Percentiles rank a stretch among this genome's conserved stretches.
Evolutionary conservation across 2,113 vertebrate genomes (phyloP).

Genomic region (Mystacornis crossleyi): DNA sequence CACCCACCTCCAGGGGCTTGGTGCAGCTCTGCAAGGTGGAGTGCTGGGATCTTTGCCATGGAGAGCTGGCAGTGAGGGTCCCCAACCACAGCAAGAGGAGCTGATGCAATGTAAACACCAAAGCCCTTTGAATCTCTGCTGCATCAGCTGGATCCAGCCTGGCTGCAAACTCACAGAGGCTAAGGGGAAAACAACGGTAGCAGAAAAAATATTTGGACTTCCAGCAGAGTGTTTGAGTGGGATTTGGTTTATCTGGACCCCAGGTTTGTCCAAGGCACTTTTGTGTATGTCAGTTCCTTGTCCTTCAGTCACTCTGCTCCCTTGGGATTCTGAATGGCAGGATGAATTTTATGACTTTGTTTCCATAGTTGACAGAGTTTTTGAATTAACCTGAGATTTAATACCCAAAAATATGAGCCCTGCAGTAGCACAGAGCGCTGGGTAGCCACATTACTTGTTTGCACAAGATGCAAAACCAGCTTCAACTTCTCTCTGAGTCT

Average conservation of each 20-base stretch:
- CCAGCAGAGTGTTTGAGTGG: background rate
- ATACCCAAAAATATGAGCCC: background rate
- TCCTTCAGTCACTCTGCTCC: background rate
- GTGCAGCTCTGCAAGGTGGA: background rate
- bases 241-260: background rate
- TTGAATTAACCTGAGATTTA: background rate
- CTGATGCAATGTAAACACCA: background rate
- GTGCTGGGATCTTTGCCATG: background rate
- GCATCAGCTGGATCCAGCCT: background rate
- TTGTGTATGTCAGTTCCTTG: background rate
- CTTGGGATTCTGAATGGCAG: background rate
- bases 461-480: background rate
- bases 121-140: background rate
- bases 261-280: background rate
- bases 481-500: background rate
- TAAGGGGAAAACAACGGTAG: fast-evolving
- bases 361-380: background rate
- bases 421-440: background rate
- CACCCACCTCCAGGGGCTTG: background rate
- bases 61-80: background rate
- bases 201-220: background rate
- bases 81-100: background rate
- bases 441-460: background rate
- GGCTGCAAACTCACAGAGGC: background rate
- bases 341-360: background rate